phyloP scores from a whole-genome alignment of 53 echinoderm and acorn worm genomes.

The Hippasteria phrygiana region DNA sequence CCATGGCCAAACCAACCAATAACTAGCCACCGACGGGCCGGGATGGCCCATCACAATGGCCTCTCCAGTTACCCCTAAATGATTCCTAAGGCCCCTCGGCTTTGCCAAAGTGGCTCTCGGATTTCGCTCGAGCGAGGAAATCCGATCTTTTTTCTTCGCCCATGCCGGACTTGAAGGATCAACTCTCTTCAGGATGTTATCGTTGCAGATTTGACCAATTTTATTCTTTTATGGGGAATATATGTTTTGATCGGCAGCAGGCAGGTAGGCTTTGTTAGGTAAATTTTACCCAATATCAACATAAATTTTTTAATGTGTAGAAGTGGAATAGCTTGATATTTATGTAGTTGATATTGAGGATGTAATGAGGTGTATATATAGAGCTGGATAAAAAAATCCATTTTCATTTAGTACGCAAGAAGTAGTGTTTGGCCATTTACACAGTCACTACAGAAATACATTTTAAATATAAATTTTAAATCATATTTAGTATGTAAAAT shows the following conservation, averaged over 20 bases:
- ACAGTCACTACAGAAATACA: no score
- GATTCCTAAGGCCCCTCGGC: slow-evolving; percentile 16
- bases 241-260: background rate
- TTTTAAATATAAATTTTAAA: no score
- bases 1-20: slow-evolving; percentile 18
- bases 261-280: background rate
- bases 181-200: background rate
- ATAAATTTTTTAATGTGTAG: no score
- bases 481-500: no score
- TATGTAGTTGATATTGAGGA: no score
- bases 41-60: background rate
- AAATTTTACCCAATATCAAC: no score
- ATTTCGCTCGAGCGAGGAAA: slow-evolving; percentile 9
- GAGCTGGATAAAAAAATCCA: no score
- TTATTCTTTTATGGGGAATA: background rate
- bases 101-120: background rate
- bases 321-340: no score
- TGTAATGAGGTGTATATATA: no score
- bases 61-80: slow-evolving; percentile 35
- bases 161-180: background rate
- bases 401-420: no score
- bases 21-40: background rate
- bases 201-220: background rate
- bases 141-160: background rate
- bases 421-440: no score